Conservation (phyloP, 2,888 invertebrate genomes). For the Andricus quercusramuli region DNA sequence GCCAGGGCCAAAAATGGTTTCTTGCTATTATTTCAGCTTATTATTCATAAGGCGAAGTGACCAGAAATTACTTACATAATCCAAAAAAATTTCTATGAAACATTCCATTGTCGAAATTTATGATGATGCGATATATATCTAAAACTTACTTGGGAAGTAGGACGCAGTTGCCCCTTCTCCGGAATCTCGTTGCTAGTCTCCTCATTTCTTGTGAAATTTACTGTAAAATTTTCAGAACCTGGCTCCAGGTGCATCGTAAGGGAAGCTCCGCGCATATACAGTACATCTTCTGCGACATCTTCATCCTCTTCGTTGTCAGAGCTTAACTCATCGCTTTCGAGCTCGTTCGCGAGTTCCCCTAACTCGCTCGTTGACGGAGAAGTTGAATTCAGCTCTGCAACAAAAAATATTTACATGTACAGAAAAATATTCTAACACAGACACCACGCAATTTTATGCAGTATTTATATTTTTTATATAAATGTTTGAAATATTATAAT, state of each 20-base stretch:
- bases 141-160: conserved; percentile 65
- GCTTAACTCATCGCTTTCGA: conserved; percentile 84
- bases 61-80: no score
- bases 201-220: conserved; percentile 62
- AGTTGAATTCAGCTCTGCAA: conserved; percentile 88
- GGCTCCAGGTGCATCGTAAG: conserved; percentile 74
- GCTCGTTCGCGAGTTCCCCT: conserved; percentile 75
- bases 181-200: conserved; percentile 61
- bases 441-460: background rate
- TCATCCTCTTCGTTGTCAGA: conserved; percentile 66
- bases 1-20: no score
- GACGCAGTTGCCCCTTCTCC: conserved; percentile 56
- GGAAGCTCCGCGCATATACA: conserved; percentile 77
- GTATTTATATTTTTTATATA: background rate
- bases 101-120: background rate
- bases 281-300: conserved; percentile 74
- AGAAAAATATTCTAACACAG: background rate
- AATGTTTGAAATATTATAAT: background rate
- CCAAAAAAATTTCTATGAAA: background rate
- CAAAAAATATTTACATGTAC: conserved; percentile 50
- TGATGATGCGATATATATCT: background rate
- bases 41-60: no score
- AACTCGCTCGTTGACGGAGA: conserved; percentile 81
- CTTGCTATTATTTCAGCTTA: no score
- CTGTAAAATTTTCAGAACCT: conserved; percentile 60